phyloP scores from a whole-genome alignment of 2,113 vertebrate species.

The Miniopterus natalensis region DNA sequence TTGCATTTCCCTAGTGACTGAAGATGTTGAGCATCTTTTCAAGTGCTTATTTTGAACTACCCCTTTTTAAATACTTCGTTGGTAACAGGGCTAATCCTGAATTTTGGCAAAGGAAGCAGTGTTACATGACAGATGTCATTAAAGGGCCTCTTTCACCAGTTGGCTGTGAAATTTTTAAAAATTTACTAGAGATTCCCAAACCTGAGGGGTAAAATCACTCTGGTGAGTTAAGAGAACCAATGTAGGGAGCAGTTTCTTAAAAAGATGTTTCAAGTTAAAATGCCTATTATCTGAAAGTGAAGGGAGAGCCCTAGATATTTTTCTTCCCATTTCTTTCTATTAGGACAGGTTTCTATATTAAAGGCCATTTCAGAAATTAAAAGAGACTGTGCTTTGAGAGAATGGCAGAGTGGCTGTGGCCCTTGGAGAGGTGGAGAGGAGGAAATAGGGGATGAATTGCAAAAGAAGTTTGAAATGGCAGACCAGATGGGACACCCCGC shows the following conservation, averaged over 20 bases:
- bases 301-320: neutral
- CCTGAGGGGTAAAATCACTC: neutral
- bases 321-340: neutral
- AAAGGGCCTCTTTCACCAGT: neutral
- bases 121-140: neutral
- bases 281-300: neutral
- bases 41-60: slow-evolving; percentile 29
- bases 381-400: neutral
- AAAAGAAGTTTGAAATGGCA: neutral
- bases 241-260: neutral
- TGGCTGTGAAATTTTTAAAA: slow-evolving; percentile 11
- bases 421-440: neutral
- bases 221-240: slow-evolving; percentile 16
- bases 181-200: slow-evolving; percentile 26
- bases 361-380: neutral
- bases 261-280: neutral
- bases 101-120: neutral
- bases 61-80: neutral
- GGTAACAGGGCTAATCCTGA: neutral
- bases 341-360: neutral
- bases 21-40: slow-evolving; percentile 53
- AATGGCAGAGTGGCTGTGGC: neutral
- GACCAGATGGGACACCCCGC: neutral
- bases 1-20: neutral
- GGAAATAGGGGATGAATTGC: neutral